Evolutionary conservation across 2,113 vertebrate species (phyloP), one percentile per base, ranked within the genome.

Genomic region (Oreochromis tanganicae): DNA sequence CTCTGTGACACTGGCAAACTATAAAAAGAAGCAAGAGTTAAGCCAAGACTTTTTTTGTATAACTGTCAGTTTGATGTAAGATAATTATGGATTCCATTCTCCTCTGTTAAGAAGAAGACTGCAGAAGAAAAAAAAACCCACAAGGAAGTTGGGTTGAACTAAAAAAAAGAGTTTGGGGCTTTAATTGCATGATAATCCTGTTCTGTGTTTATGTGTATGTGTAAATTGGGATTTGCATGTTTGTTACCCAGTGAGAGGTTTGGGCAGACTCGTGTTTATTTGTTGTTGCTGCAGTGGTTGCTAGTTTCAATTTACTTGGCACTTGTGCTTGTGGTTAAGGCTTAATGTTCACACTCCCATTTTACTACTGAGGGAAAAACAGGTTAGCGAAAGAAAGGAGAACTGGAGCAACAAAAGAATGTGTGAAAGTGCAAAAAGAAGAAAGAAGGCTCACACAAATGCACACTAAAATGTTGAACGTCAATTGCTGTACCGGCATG

Each of bases 301-400:
- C 91, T 94, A 90, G 75, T 90, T 91, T 93, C 91, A 81, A 4
- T 90, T 93, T 90, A 90, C 88, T 87, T 91, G 84, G 63, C 84
- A 59, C 52, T 71, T 57, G 61, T 59, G 82, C 84, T 90, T 86
- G 87, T 66, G 84, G 87, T 96, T 94, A 86, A 73, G 86, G 91
- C 93, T 89, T 90, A 92, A 68, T 94, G 92, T 89, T 83, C 84
- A 88, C 94, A 92, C 94, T 96, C 95, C 96, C 96, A 94, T 96
- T 96, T 96, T 96, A 97, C 96, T 96, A 96, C 96, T 87, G 55
- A 73, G 82, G 94, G 93, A 89, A 95, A 41, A 63, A 82, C 6
- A 11, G 55, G 82, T 59, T 84, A 80, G 73, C 13, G 3, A 21
- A 79, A 75, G 14, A 61, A 61, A 38, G 38, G 32, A 66, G 27